Conservation (phyloP, 2,797 vertebrate genomes). For the Staurois parvus region DNA sequence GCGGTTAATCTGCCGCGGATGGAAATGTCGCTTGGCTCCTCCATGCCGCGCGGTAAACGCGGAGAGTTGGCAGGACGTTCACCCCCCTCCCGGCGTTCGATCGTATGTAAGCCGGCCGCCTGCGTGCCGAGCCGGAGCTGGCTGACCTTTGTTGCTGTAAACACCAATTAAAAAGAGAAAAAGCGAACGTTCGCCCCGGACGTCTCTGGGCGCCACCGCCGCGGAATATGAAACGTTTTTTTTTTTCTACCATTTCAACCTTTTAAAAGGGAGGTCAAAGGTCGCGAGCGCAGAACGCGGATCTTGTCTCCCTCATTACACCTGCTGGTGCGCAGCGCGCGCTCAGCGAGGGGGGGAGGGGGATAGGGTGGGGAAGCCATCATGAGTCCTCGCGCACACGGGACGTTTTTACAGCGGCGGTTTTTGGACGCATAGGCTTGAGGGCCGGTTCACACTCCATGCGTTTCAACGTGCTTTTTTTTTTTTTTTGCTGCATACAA, state of each 20-base stretch:
- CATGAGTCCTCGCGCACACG: too few species aligned
- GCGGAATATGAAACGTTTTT: background rate
- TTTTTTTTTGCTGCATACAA: too few species aligned
- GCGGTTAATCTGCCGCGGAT: background rate
- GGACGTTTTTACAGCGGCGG: too few species aligned
- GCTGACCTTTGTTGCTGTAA: conserved; percentile 39
- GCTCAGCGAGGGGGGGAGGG: too few species aligned
- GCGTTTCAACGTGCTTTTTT: too few species aligned
- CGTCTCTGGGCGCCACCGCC: background rate
- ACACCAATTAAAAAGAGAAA: conserved; percentile 39
- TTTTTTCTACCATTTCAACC: background rate
- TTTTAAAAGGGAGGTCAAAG: background rate
- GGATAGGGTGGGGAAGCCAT: too few species aligned
- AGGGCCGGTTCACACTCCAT: too few species aligned
- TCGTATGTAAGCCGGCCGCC: background rate
- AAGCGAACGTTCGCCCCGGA: background rate
- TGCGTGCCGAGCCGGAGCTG: background rate
- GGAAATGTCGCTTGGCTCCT: background rate
- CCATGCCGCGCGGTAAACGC: background rate
- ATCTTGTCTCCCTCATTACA: background rate
- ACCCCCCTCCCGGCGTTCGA: background rate
- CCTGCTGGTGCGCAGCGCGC: too few species aligned
- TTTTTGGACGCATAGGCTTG: too few species aligned
- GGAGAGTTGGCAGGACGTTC: background rate
- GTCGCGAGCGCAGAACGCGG: background rate